Evolutionary conservation across 2,113 vertebrate species (phyloP).

Genomic region (Siniperca chuatsi): DNA sequence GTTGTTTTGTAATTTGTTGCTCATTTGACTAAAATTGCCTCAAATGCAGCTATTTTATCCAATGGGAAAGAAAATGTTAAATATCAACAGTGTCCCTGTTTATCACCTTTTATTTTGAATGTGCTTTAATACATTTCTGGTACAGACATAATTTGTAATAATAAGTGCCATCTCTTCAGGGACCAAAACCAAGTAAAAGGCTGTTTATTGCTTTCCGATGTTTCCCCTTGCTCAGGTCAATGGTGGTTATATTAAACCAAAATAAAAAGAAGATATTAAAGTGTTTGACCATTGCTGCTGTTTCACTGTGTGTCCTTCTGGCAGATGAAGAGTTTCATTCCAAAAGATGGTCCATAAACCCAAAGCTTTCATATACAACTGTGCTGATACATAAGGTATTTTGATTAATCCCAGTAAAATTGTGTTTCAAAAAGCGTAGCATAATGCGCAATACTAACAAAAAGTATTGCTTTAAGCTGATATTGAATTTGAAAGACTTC

Average conservation of each 20-base stretch:
- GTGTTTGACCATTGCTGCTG: conserved; percentile 16
- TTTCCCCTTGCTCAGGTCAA: conserved; percentile 17
- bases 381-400: background rate
- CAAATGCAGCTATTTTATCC: background rate
- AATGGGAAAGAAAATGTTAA: background rate
- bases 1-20: conserved; percentile 15
- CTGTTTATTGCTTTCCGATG: conserved; percentile 5
- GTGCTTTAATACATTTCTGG: conserved; percentile 52
- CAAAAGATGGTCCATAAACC: conserved; percentile 13
- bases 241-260: conserved; percentile 54
- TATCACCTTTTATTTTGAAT: conserved; percentile 1
- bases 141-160: conserved; percentile 12
- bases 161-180: conserved; percentile 24
- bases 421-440: background rate
- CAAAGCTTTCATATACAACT: background rate
- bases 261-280: conserved; percentile 22
- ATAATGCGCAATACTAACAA: background rate
- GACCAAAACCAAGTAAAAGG: conserved; percentile 49
- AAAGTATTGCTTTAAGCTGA: background rate
- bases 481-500: background rate
- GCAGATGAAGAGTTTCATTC: conserved; percentile 15
- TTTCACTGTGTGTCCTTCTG: conserved; percentile 23
- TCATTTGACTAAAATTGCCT: background rate
- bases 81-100: background rate
- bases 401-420: background rate